Evolutionary conservation across 2,113 vertebrate species (phyloP), one percentile per base, ranked within the genome.

Genomic region (Eupsittula cactorum): DNA sequence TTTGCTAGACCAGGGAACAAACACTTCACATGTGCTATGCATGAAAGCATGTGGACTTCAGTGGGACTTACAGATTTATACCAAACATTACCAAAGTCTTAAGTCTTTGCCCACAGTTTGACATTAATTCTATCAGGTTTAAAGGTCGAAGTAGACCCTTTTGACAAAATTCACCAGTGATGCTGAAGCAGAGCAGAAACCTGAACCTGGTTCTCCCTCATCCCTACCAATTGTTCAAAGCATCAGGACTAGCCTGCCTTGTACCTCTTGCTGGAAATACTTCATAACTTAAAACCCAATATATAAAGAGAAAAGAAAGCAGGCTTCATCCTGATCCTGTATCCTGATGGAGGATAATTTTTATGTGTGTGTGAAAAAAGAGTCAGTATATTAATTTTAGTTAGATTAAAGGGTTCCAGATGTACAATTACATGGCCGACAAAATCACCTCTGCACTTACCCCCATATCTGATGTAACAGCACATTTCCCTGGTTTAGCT

Each of bases 401-500:
- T 59, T 35, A 20, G 55, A 59, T 27, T 46, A 59, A 78, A 69
- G 27, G 2, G 13, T 81, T 71, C 39, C 33, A 82, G 64, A 47
- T 42, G 42, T 20, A 33, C 14, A 74, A 37, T 0, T 1, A 21
- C 13, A 70, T 0, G 0, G 13, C 11, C n/a, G 41, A 35, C 11
- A 59, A 57, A 90, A 65, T 21, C 3, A 33, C 13, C 15, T 81
- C 57, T 44, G 33, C 41, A 75, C 90, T 96, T 92, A 99, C 99
- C 98, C 98, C 97, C 37, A 97, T 95, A 68, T 82, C 82, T 12
- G 97, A 91, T 7, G 88, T 97, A 90, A 91, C 97, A 0, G 29
- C 9, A 4, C 96, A 97, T 63, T 98, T 98, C 42, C 82, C 95
- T 33, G 98, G 94, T 24, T 97, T 92, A 7, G 97, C 95, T 90